These are phyloP conservation scores for Mystacides longicornis DNA, from an alignment of 2,888 invertebrate species.

Conservation along the genomic window DNA sequence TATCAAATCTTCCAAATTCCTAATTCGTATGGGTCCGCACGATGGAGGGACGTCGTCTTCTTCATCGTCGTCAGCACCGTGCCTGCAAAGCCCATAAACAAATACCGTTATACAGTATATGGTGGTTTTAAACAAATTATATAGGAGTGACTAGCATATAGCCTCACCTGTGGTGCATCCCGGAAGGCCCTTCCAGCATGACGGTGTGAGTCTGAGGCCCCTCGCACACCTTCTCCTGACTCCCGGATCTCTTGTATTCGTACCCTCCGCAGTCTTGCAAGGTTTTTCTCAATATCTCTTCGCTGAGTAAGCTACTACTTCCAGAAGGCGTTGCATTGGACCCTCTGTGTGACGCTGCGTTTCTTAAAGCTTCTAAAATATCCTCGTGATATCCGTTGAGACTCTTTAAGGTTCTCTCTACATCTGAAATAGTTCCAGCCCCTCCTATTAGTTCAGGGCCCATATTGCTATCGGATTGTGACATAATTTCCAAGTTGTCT, in stretches of 20 bases:
- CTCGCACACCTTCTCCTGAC: conserved; percentile 72
- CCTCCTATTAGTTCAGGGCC: conserved; percentile 48
- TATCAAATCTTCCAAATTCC: conserved; percentile 86
- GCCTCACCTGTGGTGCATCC: conserved; percentile 33
- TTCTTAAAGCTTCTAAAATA: conserved; percentile 81
- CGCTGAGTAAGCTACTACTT: conserved; percentile 57
- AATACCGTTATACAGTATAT: background rate
- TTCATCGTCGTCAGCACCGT: conserved; percentile 35
- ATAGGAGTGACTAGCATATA: background rate
- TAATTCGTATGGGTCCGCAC: conserved; percentile 78
- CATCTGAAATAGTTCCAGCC: conserved; percentile 61
- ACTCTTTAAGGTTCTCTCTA: conserved; percentile 78
- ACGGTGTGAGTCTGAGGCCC: conserved; percentile 53
- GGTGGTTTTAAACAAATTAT: background rate
- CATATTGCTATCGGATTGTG: conserved; percentile 62
- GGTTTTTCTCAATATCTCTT: conserved; percentile 62
- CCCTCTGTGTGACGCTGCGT: conserved; percentile 67
- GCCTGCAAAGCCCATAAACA: background rate
- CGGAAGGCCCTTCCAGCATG: conserved; percentile 36
- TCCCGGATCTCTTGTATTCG: conserved; percentile 59
- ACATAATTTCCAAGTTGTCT: conserved; percentile 60
- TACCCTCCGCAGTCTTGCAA: conserved; percentile 55
- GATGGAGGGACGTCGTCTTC: conserved; percentile 72
- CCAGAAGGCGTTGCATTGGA: conserved; percentile 54
- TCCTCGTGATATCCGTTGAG: conserved; percentile 87